Conservation (phyloP, 1,140 invertebrate genomes). For the Asbolus verrucosus region DNA sequence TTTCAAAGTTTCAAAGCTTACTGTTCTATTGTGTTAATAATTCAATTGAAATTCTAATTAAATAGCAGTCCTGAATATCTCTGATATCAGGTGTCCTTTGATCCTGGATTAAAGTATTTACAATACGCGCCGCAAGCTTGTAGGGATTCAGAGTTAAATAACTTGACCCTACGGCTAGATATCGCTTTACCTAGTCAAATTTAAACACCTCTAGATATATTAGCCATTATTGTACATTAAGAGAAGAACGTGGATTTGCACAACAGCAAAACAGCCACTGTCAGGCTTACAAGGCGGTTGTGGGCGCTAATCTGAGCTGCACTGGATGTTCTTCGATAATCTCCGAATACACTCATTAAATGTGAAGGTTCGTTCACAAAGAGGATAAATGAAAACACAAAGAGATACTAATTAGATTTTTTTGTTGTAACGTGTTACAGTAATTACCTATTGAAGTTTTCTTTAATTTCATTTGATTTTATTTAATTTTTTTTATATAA, state of each 20-base stretch:
- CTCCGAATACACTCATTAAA: conserved; percentile 11
- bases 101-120: conserved; percentile 53
- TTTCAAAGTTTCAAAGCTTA: conserved; percentile 34
- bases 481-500: too few relatives aligned
- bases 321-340: conserved; percentile 1
- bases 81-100: conserved; percentile 53
- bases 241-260: conserved; percentile 13
- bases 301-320: background rate
- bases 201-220: conserved; percentile 38
- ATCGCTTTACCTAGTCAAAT: conserved; percentile 44
- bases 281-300: background rate
- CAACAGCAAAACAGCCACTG: conserved; percentile 15
- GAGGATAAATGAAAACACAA: too few relatives aligned
- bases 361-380: background rate
- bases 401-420: too few relatives aligned
- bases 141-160: conserved; percentile 53
- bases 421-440: too few relatives aligned
- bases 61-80: conserved; percentile 46
- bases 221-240: conserved; percentile 38
- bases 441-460: too few relatives aligned
- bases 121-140: conserved; percentile 49
- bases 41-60: conserved; percentile 51
- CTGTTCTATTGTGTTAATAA: conserved; percentile 32
- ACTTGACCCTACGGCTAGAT: conserved; percentile 50
- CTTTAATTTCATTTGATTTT: too few relatives aligned